Evolutionary conservation across 1,140 invertebrate species (phyloP).

Genomic region (Papilio aristodemus): DNA sequence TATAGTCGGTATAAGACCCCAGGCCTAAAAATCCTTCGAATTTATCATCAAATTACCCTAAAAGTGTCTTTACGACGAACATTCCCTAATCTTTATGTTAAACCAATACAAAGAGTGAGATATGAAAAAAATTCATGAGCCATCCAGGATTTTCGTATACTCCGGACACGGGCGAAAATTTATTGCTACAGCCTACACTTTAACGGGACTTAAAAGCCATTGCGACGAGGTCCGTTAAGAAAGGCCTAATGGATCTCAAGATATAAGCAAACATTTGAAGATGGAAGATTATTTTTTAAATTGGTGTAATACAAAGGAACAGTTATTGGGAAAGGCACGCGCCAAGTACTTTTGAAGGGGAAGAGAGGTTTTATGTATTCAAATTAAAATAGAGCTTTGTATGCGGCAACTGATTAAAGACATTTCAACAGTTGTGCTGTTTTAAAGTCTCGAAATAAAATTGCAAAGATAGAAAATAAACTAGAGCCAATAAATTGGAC

Average conservation of each 20-base stretch:
- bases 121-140: constrained; percentile 32
- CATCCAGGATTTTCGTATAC: constrained; percentile 29
- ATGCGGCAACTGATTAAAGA: neutral
- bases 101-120: constrained; percentile 17
- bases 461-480: too few relatives aligned
- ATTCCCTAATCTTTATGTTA: constrained; percentile 29
- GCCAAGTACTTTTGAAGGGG: constrained; percentile 16
- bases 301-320: constrained; percentile 27
- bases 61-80: constrained; percentile 16
- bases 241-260: constrained; percentile 31
- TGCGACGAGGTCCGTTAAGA: constrained; percentile 31
- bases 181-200: constrained; percentile 27
- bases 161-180: constrained; percentile 31
- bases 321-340: constrained; percentile 23
- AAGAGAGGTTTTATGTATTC: constrained; percentile 14
- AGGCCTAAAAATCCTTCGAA: constrained; percentile 15
- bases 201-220: constrained; percentile 34
- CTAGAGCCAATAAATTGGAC: too few relatives aligned
- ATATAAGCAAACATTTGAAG: constrained; percentile 33
- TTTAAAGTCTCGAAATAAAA: too few relatives aligned
- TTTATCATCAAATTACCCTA: constrained; percentile 27
- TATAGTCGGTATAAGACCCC: neutral
- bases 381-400: constrained; percentile 5
- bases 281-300: constrained; percentile 32
- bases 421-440: neutral